Conservation (phyloP, 2,113 vertebrate species). For the Chloropsis hardwickii region DNA sequence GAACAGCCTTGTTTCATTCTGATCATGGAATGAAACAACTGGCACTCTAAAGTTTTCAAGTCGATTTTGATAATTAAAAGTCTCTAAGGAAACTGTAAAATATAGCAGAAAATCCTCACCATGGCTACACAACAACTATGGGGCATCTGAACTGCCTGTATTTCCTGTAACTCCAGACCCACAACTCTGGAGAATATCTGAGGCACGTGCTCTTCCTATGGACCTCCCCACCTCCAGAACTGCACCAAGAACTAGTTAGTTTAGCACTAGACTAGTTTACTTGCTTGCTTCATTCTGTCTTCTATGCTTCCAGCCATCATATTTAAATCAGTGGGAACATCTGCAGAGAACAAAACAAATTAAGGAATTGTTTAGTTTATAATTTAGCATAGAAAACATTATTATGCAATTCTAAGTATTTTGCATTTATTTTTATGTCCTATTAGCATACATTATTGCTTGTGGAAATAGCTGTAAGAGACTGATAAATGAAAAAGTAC, state of each 20-base stretch:
- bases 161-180: neutral
- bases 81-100: neutral
- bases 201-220: neutral
- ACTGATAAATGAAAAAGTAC: neutral
- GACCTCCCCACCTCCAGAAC: neutral
- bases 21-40: neutral
- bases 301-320: neutral
- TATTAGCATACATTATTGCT: neutral
- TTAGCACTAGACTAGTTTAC: neutral
- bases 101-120: neutral
- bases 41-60: neutral
- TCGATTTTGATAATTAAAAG: neutral
- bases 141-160: neutral
- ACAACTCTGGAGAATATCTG: neutral
- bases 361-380: neutral
- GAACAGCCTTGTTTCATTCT: neutral
- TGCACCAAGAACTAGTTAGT: neutral
- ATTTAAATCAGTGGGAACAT: neutral
- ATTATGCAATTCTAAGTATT: neutral
- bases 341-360: neutral
- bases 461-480: neutral
- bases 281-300: neutral
- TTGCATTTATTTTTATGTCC: neutral
- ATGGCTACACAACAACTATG: neutral
- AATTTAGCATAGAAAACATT: neutral